phyloP scores from a whole-genome alignment of 2,113 vertebrate species.

The Galeopterus variegatus region DNA sequence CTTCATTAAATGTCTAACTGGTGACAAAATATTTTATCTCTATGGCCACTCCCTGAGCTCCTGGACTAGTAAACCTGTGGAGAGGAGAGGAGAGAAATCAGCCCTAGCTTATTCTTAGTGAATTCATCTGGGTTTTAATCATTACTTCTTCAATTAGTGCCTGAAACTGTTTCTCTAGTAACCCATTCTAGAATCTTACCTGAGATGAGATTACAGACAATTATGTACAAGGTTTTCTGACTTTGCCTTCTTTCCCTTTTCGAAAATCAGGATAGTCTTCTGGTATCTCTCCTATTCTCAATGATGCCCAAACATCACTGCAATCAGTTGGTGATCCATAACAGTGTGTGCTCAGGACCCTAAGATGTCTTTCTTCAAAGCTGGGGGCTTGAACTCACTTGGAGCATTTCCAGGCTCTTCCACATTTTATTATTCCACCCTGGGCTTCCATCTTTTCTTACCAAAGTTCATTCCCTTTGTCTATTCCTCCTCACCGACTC shows the following conservation, averaged over 20 bases:
- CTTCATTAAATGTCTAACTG: not conserved
- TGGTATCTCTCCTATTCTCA: not conserved
- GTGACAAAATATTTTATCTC: not conserved
- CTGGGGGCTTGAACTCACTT: not conserved
- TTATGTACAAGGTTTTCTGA: not conserved
- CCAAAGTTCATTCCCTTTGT: not conserved
- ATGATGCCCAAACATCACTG: not conserved
- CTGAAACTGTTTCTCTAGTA: not conserved
- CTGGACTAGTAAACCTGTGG: not conserved
- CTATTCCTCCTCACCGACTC: not conserved
- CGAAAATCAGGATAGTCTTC: conserved; percentile 38
- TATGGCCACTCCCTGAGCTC: not conserved
- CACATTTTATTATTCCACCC: not conserved
- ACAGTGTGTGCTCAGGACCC: not conserved
- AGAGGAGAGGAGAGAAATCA: not conserved
- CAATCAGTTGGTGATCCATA: conserved; percentile 13
- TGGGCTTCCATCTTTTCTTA: not conserved
- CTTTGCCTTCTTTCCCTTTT: not conserved
- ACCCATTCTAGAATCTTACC: not conserved
- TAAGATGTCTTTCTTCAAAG: not conserved
- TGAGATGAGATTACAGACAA: conserved; percentile 5
- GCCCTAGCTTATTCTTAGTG: not conserved
- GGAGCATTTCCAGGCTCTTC: not conserved
- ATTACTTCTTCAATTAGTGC: not conserved
- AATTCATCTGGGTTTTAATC: not conserved